Evolutionary conservation across 2,113 vertebrate genomes (phyloP).

Genomic region (Psophia crepitans): DNA sequence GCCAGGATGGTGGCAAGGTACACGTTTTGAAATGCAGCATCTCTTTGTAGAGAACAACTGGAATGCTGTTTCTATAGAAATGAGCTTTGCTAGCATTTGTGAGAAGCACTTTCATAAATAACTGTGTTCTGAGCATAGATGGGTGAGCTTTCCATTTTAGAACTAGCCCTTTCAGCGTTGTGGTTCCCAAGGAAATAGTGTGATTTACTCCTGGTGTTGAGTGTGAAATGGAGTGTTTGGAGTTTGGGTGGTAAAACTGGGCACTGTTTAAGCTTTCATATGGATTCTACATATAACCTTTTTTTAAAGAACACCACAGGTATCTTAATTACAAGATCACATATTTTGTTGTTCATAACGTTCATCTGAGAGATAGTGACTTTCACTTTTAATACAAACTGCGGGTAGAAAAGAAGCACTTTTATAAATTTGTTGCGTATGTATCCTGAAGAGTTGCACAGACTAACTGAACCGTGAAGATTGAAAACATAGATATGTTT

Average conservation of each 20-base stretch:
- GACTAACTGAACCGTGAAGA: neutral
- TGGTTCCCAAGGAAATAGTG: neutral
- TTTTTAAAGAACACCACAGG: neutral
- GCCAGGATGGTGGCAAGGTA: neutral
- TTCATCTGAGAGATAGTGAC: neutral
- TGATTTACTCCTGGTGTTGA: neutral
- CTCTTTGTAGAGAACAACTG: neutral
- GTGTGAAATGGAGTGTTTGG: neutral
- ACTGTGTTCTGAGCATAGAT: neutral
- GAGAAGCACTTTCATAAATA: neutral
- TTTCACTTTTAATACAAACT: neutral
- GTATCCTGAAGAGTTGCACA: neutral
- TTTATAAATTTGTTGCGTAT: neutral
- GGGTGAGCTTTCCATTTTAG: neutral
- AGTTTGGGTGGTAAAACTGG: neutral
- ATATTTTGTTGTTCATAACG: neutral
- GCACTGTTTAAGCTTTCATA: neutral
- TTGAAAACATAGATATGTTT: neutral
- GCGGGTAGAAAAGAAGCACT: neutral
- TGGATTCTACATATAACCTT: neutral
- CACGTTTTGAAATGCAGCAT: neutral
- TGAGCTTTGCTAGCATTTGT: neutral
- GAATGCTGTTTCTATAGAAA: neutral
- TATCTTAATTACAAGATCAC: neutral
- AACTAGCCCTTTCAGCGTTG: neutral